A percentile compares a stretch with the other conserved stretches of the same genome.
Evolutionary conservation across 2,888 invertebrate species (phyloP).

Genomic region (Antheraea yamamai): DNA sequence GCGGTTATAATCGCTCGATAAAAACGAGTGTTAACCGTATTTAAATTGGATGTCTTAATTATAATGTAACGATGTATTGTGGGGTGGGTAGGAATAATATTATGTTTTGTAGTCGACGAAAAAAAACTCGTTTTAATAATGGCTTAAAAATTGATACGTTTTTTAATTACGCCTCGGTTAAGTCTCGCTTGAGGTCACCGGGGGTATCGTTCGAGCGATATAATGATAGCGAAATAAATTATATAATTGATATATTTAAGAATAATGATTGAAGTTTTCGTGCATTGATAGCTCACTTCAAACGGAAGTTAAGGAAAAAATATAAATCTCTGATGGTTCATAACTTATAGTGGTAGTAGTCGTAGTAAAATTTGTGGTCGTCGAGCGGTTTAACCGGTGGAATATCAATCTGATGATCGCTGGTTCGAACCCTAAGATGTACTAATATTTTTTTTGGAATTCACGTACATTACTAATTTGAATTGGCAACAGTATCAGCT

Average conservation of each 20-base stretch:
- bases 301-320: background rate
- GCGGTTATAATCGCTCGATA: constrained; percentile 20
- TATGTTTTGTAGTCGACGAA: background rate
- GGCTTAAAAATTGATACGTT: background rate
- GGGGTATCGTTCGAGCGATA: constrained; percentile 2
- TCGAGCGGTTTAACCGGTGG: too few species aligned
- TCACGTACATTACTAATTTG: too few species aligned
- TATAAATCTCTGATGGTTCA: too few species aligned
- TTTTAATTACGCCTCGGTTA: constrained; percentile 2
- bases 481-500: too few species aligned
- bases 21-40: constrained; percentile 12
- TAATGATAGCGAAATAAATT: background rate
- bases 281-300: background rate
- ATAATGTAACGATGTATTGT: constrained; percentile 21
- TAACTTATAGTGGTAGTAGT: too few species aligned
- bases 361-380: too few species aligned
- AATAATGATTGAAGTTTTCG: background rate
- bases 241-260: background rate
- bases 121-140: constrained; percentile 14
- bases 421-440: too few species aligned
- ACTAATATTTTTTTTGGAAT: too few species aligned
- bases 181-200: constrained; percentile 6
- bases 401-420: too few species aligned
- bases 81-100: constrained; percentile 18
- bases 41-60: constrained; percentile 28